These are phyloP conservation scores for Coelinius sp. DNA, from an alignment of 2,888 invertebrate species.

Conservation along the genomic window DNA sequence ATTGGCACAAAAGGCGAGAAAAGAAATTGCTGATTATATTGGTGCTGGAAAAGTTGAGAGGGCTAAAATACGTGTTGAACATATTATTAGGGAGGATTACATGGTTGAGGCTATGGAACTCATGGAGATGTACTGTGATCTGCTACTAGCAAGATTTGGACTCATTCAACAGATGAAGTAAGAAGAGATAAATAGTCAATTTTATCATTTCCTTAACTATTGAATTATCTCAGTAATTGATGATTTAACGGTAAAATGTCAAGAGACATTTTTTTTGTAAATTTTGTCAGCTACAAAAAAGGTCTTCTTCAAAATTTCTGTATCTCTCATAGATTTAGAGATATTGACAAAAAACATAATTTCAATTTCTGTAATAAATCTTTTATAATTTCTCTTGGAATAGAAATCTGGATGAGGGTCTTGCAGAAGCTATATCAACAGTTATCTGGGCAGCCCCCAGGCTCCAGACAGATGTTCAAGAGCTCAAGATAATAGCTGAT, in stretches of 20 bases:
- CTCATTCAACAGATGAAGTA: constrained; percentile 97
- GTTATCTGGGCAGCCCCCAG: constrained; percentile 98
- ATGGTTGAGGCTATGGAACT: constrained; percentile 99
- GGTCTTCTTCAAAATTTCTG: too few relatives aligned
- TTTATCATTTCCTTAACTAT: too few relatives aligned
- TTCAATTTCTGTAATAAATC: too few relatives aligned
- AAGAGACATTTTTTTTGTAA: too few relatives aligned
- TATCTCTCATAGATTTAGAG: too few relatives aligned
- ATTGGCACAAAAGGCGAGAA: constrained; percentile 93
- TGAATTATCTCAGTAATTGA: too few relatives aligned
- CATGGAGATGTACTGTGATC: constrained; percentile 99
- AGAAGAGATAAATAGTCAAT: constrained; percentile 52
- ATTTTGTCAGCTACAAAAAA: too few relatives aligned
- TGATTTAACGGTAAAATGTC: too few relatives aligned
- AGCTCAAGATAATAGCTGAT: constrained; percentile 85
- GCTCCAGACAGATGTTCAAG: constrained; percentile 87
- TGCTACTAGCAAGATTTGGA: constrained; percentile 95
- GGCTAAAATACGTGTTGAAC: constrained; percentile 97
- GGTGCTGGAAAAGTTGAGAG: constrained; percentile 87
- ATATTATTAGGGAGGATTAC: constrained; percentile 98
- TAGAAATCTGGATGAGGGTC: constrained; percentile 89
- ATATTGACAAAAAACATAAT: too few relatives aligned
- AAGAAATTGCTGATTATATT: constrained; percentile 98
- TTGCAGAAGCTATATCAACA: constrained; percentile 95
- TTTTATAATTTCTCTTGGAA: constrained; percentile 39